Base-by-base conservation (phyloP, 2,888 invertebrate species). In the Stenurella melanura region DNA sequence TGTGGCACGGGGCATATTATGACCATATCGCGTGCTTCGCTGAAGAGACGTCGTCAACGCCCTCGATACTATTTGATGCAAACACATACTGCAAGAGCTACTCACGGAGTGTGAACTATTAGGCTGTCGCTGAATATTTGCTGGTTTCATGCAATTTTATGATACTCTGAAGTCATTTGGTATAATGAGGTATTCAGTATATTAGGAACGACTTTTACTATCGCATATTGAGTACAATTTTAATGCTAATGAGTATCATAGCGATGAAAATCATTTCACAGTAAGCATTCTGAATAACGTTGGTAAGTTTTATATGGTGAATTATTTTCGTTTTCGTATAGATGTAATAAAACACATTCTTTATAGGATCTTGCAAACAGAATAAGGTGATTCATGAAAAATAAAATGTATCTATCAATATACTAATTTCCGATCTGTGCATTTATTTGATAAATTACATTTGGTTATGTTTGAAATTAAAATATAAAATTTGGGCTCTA, bases 1-100 rank as follows among this genome's bases (percentile, higher is more conserved):
- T 84, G 85, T 82, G 84, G 84, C 83, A 73, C 26, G 58, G 68
- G 79, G 81, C 82, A 78, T 82, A 77, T 85, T 85, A 85, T 83
- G 81, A 82, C 75, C 80, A 69, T 78, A 85, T 85, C 83, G 85
- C 85, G 85, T 85, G 85, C 79, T 79, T 61, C 63, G 26, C 56
- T 67, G 50, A 30, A 70, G 68, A 68, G 68, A 66, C 66, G 67
- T 26, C 56, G 72, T 74, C 75, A 76, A 80, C 79, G 80, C 77
- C 82, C 81, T 73, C 77, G 72, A 78, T 68, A 58, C 76, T 71
- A 63, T 74, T 75, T 73, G 73, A 70, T 64, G 71, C 38, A 42
- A 70, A 72, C 74, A 70, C 72, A 75, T 60, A 77, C 61, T 60
- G 70, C 54, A 72, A 26, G 67, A 67, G 69, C 75, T 69, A 63